Percentiles rank a stretch among this genome's conserved stretches.
Conservation (phyloP, 2,888 invertebrate genomes). For the Chironomus riparius region DNA sequence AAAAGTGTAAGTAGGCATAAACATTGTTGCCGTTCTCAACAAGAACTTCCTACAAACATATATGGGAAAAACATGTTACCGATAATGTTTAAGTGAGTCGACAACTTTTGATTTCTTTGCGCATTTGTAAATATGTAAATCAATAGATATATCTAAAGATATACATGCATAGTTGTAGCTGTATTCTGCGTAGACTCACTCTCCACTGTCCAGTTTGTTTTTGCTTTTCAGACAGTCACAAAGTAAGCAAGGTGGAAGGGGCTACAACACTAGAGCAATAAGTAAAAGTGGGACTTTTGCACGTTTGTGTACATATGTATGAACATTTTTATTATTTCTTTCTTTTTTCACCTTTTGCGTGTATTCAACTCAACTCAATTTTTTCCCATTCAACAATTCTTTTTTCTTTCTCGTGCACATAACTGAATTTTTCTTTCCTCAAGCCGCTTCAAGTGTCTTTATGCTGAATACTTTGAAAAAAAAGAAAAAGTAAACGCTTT, state of each 20-base stretch:
- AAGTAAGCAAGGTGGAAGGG: constrained; percentile 21
- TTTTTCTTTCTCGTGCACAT: constrained; percentile 12
- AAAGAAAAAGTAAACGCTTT: neutral
- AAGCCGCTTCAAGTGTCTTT: constrained; percentile 24
- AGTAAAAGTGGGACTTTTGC: constrained; percentile 27
- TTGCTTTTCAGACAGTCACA: neutral
- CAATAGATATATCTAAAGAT: neutral
- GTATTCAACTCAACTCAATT: neutral
- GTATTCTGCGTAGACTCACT: neutral
- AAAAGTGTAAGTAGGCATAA: neutral
- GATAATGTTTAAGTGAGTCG: neutral
- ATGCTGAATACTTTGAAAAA: neutral
- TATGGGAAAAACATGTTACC: neutral
- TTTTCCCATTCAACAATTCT: constrained; percentile 14
- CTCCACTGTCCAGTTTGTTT: neutral
- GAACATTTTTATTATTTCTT: neutral
- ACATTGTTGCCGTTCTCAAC: no score
- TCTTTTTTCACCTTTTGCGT: neutral
- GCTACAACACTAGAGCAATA: neutral
- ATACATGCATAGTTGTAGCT: neutral
- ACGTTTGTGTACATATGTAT: neutral
- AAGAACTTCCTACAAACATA: neutral
- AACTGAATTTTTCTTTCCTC: constrained; percentile 22
- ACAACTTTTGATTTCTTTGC: constrained; percentile 7
- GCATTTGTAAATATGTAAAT: neutral